Evolutionary conservation across 2,113 vertebrate species (phyloP).

Genomic region (Benitochromis conjunctus): DNA sequence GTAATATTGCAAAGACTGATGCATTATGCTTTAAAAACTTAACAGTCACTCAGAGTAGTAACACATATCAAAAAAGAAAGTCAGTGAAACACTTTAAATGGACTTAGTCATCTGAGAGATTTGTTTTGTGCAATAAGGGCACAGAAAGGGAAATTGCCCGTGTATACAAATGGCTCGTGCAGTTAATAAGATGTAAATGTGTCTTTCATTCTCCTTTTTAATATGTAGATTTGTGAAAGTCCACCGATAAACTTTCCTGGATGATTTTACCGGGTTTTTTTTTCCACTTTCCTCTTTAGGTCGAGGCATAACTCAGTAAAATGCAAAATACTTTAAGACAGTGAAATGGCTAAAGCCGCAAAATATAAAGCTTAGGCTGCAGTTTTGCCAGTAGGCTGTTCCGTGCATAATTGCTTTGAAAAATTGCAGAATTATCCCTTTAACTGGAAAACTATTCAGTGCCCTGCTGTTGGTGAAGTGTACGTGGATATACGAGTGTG

Average conservation of each 20-base stretch:
- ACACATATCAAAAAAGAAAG: background rate
- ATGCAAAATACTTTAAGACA: slow-evolving; percentile 8
- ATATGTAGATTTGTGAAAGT: background rate
- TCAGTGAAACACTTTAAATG: background rate
- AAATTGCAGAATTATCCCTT: slow-evolving; percentile 37
- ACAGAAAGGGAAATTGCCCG: background rate
- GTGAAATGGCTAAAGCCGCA: background rate
- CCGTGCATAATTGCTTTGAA: slow-evolving; percentile 26
- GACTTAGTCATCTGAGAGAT: background rate
- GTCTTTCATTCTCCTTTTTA: slow-evolving; percentile 1
- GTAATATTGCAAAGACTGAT: background rate
- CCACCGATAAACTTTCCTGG: background rate
- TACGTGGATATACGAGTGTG: background rate
- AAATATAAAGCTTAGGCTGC: slow-evolving; percentile 20
- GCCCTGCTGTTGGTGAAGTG: background rate
- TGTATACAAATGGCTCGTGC: background rate
- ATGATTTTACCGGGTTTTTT: background rate
- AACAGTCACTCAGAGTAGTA: background rate
- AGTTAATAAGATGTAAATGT: slow-evolving; percentile 22
- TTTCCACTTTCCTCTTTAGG: background rate
- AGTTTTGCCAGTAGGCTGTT: slow-evolving; percentile 18
- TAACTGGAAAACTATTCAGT: slow-evolving; percentile 32
- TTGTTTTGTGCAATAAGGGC: background rate
- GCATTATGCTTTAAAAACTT: background rate
- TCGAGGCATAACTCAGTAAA: background rate